These are phyloP conservation scores for Fratercula arctica DNA, from an alignment of 2,797 vertebrate genomes.

Conservation along the genomic window DNA sequence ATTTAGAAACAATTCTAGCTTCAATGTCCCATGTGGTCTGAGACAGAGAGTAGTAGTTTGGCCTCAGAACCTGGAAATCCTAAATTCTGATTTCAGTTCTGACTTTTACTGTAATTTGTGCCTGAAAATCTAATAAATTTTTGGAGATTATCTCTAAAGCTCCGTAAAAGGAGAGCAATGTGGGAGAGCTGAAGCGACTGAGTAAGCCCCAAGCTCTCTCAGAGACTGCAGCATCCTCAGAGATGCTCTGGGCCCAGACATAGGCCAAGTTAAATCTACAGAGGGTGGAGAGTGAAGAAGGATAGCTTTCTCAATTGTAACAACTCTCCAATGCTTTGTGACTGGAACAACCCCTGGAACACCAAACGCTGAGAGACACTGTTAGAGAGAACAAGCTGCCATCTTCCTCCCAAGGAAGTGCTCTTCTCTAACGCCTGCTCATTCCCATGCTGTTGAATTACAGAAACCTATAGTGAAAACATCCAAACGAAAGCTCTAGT, in stretches of 20 bases:
- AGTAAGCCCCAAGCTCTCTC: not conserved
- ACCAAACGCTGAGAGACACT: not conserved
- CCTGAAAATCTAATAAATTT: not conserved
- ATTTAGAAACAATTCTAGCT: constrained; percentile 31
- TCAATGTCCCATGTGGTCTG: not conserved
- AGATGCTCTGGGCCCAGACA: not conserved
- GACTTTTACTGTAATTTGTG: not conserved
- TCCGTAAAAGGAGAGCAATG: not conserved
- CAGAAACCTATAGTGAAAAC: not conserved
- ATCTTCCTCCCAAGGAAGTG: not conserved
- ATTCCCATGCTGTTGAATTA: not conserved
- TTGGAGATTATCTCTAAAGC: not conserved
- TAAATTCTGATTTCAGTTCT: constrained; percentile 25
- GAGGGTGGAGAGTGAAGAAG: not conserved
- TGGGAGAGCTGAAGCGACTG: not conserved
- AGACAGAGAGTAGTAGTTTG: not conserved
- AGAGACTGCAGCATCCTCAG: not conserved
- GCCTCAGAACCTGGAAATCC: constrained; percentile 13
- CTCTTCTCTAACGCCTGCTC: fast-evolving
- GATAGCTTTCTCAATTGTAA: not conserved
- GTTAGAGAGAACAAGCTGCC: not conserved
- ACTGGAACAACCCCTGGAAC: not conserved
- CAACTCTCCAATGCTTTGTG: not conserved
- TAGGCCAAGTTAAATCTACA: not conserved
- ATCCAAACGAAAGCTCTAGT: not conserved